phyloP scores from a whole-genome alignment of 2,797 vertebrate genomes.

The Sebastes reedi region DNA sequence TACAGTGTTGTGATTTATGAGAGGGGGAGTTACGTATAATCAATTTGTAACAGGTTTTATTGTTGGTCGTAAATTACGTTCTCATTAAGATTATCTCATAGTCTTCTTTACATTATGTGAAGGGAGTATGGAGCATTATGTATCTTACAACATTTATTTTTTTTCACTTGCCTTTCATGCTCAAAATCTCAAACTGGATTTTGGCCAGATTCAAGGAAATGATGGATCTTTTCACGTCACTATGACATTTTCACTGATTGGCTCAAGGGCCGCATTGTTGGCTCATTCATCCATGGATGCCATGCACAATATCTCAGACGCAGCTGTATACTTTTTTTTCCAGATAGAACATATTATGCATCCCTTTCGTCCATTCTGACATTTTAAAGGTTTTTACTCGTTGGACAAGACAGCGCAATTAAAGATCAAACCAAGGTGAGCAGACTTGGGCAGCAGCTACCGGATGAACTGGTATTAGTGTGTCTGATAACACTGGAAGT shows the following conservation, averaged over 20 bases:
- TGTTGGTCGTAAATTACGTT: not conserved
- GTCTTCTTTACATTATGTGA: not conserved
- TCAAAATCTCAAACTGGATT: slow-evolving; percentile 3
- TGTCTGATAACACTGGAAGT: slow-evolving; percentile 6
- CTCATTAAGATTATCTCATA: not conserved
- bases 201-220: slow-evolving; percentile 3
- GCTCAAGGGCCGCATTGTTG: slow-evolving; percentile 10
- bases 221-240: not conserved
- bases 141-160: not conserved
- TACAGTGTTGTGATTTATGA: not conserved
- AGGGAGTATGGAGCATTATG: not conserved
- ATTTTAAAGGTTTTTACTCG: not conserved
- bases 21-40: not conserved
- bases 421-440: not conserved
- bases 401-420: not conserved
- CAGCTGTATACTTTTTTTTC: not conserved
- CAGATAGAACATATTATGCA: not conserved
- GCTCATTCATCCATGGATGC: slow-evolving; percentile 13
- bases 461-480: slow-evolving; percentile 4
- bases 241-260: slow-evolving; percentile 25
- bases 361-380: not conserved
- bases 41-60: not conserved
- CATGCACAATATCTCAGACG: slow-evolving; percentile 9
- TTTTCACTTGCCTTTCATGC: not conserved
- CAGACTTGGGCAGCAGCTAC: not conserved